Percentiles rank a stretch among this genome's conserved stretches.
Conservation (phyloP, 92 coral and sea anemone species). For the Micromussa lordhowensis region DNA sequence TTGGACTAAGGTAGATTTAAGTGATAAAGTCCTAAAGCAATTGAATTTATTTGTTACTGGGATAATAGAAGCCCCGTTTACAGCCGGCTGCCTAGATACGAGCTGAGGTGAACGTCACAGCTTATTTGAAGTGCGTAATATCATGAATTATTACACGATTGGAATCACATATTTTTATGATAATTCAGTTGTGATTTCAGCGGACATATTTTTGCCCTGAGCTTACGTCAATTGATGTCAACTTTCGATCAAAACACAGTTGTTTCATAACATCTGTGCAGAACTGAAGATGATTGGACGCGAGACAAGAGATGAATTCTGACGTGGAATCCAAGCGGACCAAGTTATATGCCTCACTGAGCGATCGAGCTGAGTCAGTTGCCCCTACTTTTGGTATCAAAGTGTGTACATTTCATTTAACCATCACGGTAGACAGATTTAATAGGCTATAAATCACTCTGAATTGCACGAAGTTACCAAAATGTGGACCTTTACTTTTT, state of each 20-base stretch:
- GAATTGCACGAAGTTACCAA: background rate
- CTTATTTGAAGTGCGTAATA: background rate
- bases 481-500: background rate
- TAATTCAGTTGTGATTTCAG: background rate
- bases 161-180: background rate
- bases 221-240: no score
- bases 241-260: no score
- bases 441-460: background rate
- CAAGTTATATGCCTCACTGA: background rate
- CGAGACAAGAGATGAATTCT: background rate
- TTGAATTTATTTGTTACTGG: no score
- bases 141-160: constrained; percentile 1
- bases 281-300: background rate
- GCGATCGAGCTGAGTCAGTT: background rate
- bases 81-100: no score
- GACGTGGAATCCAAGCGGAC: background rate
- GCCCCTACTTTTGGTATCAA: background rate
- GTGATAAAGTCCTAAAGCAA: no score
- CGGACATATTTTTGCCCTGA: no score
- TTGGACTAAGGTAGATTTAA: no score
- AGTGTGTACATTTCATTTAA: background rate
- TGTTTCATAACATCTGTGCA: background rate
- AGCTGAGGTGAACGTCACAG: no score
- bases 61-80: no score
- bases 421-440: background rate